These are phyloP conservation scores for Alces alces DNA, from an alignment of 2,113 vertebrate species.

Conservation along the genomic window DNA sequence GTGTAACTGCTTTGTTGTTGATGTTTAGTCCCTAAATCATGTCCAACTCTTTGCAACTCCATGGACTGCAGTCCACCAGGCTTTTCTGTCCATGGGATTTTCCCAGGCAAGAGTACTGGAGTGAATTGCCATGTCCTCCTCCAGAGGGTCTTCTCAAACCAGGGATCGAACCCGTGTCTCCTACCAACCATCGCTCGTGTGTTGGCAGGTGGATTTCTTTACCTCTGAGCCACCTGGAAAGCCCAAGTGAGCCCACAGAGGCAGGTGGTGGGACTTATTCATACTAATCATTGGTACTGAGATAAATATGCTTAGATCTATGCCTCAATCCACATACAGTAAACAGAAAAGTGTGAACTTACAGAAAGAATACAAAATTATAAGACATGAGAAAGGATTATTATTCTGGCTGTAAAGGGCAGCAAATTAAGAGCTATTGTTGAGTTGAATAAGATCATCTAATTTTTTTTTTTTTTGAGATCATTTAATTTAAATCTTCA, in stretches of 20 bases:
- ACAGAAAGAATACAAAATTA: not conserved
- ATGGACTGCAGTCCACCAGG: not conserved
- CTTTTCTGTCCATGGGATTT: not conserved
- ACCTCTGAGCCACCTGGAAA: not conserved
- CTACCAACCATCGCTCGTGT: not conserved
- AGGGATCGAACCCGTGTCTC: rapidly evolving
- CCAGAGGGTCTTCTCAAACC: not conserved
- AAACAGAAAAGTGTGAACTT: not conserved
- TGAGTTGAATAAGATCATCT: not conserved
- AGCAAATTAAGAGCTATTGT: not conserved
- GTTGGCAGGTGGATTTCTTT: not conserved
- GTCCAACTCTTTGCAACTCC: not conserved
- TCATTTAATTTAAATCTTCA: not conserved
- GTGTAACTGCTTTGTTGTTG: not conserved
- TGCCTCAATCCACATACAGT: not conserved
- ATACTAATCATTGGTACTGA: not conserved
- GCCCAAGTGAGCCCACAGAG: not conserved
- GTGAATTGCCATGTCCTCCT: not conserved
- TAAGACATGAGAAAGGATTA: not conserved
- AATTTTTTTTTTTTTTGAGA: not conserved
- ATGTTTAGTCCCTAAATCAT: not conserved
- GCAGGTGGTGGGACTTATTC: not conserved
- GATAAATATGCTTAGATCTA: not conserved
- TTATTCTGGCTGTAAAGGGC: not conserved
- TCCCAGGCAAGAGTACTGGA: not conserved